These are phyloP conservation scores for Trissolcus brochymenae DNA, from an alignment of 2,888 invertebrate genomes.

Conservation along the genomic window DNA sequence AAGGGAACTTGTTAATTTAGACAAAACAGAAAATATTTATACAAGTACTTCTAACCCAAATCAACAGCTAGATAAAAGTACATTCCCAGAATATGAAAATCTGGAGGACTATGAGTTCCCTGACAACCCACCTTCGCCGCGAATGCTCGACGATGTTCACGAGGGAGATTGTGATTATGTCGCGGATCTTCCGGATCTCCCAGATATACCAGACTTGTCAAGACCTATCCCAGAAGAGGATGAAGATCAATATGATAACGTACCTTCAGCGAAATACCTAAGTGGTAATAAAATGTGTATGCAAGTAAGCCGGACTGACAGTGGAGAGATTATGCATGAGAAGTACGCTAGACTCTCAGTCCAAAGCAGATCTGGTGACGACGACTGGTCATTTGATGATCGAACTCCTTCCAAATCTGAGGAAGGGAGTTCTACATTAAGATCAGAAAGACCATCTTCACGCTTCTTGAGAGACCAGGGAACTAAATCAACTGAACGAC, in stretches of 20 bases:
- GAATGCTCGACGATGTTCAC: conserved; percentile 68
- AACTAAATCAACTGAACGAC: conserved; percentile 78
- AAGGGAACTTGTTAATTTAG: conserved; percentile 16
- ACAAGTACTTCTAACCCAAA: conserved; percentile 63
- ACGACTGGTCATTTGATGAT: conserved; percentile 71
- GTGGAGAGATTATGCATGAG: conserved; percentile 74
- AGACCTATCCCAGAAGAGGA: conserved; percentile 72
- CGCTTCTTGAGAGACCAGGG: conserved; percentile 66
- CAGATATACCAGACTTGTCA: conserved; percentile 64
- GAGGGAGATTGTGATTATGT: conserved; percentile 65
- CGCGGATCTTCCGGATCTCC: conserved; percentile 65
- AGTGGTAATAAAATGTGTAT: conserved; percentile 67
- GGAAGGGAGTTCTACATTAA: conserved; percentile 51
- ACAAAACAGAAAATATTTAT: conserved; percentile 26
- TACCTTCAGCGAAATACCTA: conserved; percentile 73
- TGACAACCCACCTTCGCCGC: conserved; percentile 65
- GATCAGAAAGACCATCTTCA: conserved; percentile 56
- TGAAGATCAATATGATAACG: conserved; percentile 73
- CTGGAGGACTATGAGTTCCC: conserved; percentile 52
- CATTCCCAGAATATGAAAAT: conserved; percentile 66
- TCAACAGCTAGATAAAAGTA: conserved; percentile 70
- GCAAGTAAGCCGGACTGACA: conserved; percentile 70
- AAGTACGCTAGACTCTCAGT: conserved; percentile 68
- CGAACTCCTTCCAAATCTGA: conserved; percentile 53
- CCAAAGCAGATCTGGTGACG: conserved; percentile 65